phyloP scores from a whole-genome alignment of 1,140 invertebrate genomes.

The Leptoteleia sp. region DNA sequence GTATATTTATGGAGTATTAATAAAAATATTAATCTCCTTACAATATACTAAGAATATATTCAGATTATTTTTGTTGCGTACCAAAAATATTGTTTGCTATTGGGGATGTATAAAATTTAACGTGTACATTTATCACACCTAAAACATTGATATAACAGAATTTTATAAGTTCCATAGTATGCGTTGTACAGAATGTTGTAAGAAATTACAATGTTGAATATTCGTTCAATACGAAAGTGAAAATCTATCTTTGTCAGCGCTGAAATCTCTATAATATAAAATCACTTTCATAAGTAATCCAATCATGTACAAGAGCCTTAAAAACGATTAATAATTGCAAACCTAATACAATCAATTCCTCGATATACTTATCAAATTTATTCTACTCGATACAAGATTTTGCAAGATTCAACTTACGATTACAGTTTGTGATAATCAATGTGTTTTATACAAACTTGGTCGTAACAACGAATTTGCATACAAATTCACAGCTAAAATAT shows the following conservation, averaged over 20 bases:
- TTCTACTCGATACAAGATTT: slow-evolving; percentile 6
- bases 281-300: not conserved
- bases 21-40: too few species aligned
- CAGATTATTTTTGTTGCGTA: too few species aligned
- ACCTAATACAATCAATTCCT: slow-evolving; percentile 15
- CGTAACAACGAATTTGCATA: slow-evolving; percentile 14
- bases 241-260: slow-evolving; percentile 12
- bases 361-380: slow-evolving; percentile 12
- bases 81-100: too few species aligned
- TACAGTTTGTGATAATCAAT: slow-evolving; percentile 1
- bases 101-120: too few species aligned
- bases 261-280: not conserved
- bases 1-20: too few species aligned
- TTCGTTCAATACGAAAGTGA: slow-evolving; percentile 2
- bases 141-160: too few species aligned
- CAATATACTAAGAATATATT: too few species aligned
- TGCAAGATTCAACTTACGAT: not conserved
- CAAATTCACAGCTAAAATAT: slow-evolving; percentile 10
- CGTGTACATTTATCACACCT: too few species aligned
- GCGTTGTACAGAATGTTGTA: too few species aligned
- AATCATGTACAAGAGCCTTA: slow-evolving; percentile 8
- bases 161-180: too few species aligned
- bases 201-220: too few species aligned
- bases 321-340: slow-evolving; percentile 8
- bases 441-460: slow-evolving; percentile 7